Percentiles rank a stretch among this genome's conserved stretches.
These are phyloP conservation scores for Tiliacea aurago DNA, from an alignment of 2,888 invertebrate species.

Conservation along the genomic window DNA sequence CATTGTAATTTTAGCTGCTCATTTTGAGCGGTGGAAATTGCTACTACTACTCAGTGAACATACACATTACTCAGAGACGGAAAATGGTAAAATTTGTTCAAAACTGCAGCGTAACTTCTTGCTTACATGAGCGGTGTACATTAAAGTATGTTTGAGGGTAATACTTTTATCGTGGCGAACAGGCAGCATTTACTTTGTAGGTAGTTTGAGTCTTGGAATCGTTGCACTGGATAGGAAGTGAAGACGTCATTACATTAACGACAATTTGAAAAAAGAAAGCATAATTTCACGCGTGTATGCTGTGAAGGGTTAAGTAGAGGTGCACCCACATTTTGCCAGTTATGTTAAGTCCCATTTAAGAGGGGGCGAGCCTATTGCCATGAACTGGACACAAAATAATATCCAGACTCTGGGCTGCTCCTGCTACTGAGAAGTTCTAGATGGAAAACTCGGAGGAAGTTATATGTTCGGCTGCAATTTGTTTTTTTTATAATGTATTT, in stretches of 20 bases:
- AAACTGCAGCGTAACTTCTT: conserved; percentile 52
- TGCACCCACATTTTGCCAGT: background rate
- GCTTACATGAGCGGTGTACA: conserved; percentile 48
- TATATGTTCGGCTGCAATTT: too few species aligned
- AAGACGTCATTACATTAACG: background rate
- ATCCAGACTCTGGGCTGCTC: background rate
- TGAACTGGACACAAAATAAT: background rate
- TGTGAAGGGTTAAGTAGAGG: background rate
- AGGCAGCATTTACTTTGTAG: conserved; percentile 71
- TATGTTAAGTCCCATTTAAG: background rate
- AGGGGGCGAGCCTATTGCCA: too few species aligned
- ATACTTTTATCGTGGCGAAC: conserved; percentile 77
- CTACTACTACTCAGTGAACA: background rate
- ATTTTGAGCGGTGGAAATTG: conserved; percentile 3
- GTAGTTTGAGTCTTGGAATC: conserved; percentile 38
- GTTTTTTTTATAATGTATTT: too few species aligned
- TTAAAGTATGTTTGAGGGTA: conserved; percentile 69
- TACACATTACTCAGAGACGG: conserved; percentile 29
- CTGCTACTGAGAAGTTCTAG: background rate
- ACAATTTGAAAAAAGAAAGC: background rate
- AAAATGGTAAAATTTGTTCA: conserved; percentile 34
- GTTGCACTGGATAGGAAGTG: conserved; percentile 44
- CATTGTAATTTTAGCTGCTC: conserved; percentile 5
- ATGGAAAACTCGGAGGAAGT: background rate
- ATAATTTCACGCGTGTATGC: background rate